Conservation (phyloP, 2,113 vertebrate species). For the Chaetodon trifascialis region DNA sequence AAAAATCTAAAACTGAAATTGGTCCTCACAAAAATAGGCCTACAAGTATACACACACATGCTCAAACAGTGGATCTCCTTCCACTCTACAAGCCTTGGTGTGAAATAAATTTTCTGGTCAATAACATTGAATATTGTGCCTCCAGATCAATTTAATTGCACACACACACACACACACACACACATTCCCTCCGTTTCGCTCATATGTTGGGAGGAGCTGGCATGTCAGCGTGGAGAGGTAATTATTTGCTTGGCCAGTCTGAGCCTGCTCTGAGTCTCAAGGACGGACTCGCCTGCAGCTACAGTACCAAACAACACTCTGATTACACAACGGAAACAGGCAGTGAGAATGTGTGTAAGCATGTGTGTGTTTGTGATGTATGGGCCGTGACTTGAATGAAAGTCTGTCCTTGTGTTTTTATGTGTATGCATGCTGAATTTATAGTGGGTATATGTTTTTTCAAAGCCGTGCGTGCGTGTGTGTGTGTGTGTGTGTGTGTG, state of each 20-base stretch:
- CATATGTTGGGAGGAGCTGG: conserved; percentile 41
- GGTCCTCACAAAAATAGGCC: conserved; percentile 4
- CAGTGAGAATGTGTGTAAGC: conserved; percentile 17
- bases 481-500: conserved; percentile 1
- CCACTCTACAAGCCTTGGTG: conserved; percentile 8
- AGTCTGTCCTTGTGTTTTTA: conserved; percentile 40
- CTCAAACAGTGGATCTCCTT: conserved; percentile 16
- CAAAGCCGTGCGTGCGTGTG: neutral
- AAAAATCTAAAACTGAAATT: neutral
- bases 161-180: neutral
- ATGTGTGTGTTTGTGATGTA: conserved; percentile 11
- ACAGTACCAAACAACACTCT: conserved; percentile 38
- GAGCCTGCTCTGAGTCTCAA: conserved; percentile 72
- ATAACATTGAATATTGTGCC: conserved; percentile 37
- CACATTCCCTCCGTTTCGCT: conserved; percentile 10
- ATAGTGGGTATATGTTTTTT: conserved; percentile 25
- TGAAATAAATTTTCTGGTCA: conserved; percentile 44
- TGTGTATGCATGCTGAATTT: conserved; percentile 56
- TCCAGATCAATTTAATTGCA: conserved; percentile 44
- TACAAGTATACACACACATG: conserved; percentile 5
- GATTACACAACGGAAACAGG: conserved; percentile 48
- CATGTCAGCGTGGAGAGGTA: conserved; percentile 66
- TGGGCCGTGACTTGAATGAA: conserved; percentile 49
- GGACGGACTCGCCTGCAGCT: conserved; percentile 67
- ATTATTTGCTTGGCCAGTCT: conserved; percentile 80